Evolutionary conservation across 2,113 vertebrate genomes (phyloP).

Genomic region (Pan paniscus): DNA sequence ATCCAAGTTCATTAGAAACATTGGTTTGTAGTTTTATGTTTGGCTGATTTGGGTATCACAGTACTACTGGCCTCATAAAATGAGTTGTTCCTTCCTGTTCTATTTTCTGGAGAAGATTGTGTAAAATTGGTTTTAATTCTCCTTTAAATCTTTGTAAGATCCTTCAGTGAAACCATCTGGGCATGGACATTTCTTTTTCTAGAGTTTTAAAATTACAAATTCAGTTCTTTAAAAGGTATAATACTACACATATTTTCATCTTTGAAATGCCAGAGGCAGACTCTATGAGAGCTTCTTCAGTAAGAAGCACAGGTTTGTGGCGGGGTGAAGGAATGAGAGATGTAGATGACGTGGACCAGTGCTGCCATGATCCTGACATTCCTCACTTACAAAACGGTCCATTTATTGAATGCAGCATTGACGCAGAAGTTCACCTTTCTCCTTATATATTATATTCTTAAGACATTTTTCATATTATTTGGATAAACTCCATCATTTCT

Average conservation of each 20-base stretch:
- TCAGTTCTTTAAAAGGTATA: background rate
- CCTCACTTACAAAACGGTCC: background rate
- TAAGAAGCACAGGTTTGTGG: background rate
- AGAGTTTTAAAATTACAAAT: background rate
- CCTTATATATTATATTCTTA: background rate
- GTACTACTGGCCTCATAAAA: background rate
- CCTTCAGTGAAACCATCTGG: background rate
- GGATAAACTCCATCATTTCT: constrained; percentile 15
- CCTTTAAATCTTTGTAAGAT: background rate
- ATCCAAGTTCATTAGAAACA: background rate
- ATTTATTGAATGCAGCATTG: rapidly evolving
- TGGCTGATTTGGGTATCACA: background rate
- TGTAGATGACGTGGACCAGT: background rate
- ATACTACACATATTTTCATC: background rate
- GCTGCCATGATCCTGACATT: rapidly evolving
- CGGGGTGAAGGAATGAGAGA: background rate
- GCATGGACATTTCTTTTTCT: background rate
- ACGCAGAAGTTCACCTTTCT: background rate
- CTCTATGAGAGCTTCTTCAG: background rate
- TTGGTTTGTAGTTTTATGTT: background rate
- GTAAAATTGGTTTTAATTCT: background rate
- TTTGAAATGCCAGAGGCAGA: background rate
- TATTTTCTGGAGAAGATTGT: background rate
- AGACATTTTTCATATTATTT: background rate
- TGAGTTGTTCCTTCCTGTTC: background rate